These are phyloP conservation scores for Gouania willdenowi DNA, from an alignment of 2,797 vertebrate species.

Conservation along the genomic window DNA sequence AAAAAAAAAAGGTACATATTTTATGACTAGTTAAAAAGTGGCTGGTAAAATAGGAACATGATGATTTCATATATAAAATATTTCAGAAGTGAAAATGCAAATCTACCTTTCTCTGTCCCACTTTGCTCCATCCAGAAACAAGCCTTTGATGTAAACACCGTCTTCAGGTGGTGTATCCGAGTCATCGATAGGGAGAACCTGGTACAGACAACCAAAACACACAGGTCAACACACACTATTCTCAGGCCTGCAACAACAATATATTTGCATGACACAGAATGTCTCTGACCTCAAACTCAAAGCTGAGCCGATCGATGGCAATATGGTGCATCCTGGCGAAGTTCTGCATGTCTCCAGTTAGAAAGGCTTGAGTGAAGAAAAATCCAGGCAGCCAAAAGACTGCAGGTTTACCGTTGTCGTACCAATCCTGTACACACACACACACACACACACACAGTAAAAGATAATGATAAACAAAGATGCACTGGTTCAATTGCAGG, in stretches of 20 bases:
- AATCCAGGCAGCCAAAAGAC: slow-evolving; percentile 96
- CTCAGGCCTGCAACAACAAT: background rate
- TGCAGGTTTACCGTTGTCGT: slow-evolving; percentile 76
- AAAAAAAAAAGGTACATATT: too few relatives aligned
- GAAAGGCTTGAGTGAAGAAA: slow-evolving; percentile 96
- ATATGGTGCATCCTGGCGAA: slow-evolving; percentile 91
- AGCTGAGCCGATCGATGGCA: slow-evolving; percentile 89
- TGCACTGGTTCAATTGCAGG: background rate
- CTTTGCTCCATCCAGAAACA: slow-evolving; percentile 92
- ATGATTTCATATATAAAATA: too few relatives aligned
- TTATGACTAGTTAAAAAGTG: too few relatives aligned
- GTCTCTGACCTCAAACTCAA: slow-evolving; percentile 87
- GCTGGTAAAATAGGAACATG: too few relatives aligned
- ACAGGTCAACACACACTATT: background rate
- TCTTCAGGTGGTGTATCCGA: slow-evolving; percentile 79
- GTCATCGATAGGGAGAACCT: slow-evolving; percentile 83
- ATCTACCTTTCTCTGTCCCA: slow-evolving; percentile 86
- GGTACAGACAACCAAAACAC: slow-evolving; percentile 1
- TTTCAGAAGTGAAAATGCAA: too few relatives aligned
- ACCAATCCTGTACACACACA: slow-evolving; percentile 81
- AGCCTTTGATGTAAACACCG: slow-evolving; percentile 86
- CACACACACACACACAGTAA: slow-evolving; percentile 1
- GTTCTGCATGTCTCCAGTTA: slow-evolving; percentile 96
- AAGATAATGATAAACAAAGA: background rate
- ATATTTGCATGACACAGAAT: background rate